Evolutionary conservation across 2,888 invertebrate species (phyloP), one percentile per base, ranked within the genome.

Genomic region (Melipona beecheii): DNA sequence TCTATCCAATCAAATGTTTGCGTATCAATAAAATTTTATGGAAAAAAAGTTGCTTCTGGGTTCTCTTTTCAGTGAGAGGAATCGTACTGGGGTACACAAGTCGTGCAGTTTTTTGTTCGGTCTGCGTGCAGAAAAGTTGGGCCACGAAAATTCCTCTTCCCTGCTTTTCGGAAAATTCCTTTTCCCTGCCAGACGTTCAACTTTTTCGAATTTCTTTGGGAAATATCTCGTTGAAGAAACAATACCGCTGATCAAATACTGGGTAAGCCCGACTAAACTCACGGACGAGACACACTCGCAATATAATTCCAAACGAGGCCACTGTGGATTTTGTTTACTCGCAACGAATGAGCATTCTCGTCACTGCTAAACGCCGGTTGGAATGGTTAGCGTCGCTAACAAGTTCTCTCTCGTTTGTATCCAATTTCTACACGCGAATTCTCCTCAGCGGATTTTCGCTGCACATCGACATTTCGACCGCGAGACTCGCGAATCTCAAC

Each of bases 341-440:
- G 90, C 89, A 90, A 92, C 87, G 89, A 90, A 90, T 91, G 90
- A 90, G 91, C 89, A 91, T 80, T 74, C 79, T 83, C 49, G 68
- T 50, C 73, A 76, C 52, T 64, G 80, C 73, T 56, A 75, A 82
- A 76, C 78, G 74, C 66, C 78, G 36, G 78, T 70, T 68, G 36
- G 76, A 54, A 77, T 74, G 78, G 64, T 78, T 74, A 74, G 50
- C 78, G 58, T 75, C 74, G 24, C 52, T 89, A 90, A 90, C 90
- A 90, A 88, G 89, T 43, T 9, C 86, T 66, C 70, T 76, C 87
- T 84, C 86, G 85, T 90, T 90, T 90, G 78, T 86, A 80, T 86
- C 78, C 83, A 79, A 87, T 88, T 87, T 86, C 87, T 87, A 72
- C 81, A 78, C 72, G 85, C 60, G 68, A 83, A 85, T 78, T 85